phyloP scores from a whole-genome alignment of 2,888 invertebrate species.

The Aelia acuminata region DNA sequence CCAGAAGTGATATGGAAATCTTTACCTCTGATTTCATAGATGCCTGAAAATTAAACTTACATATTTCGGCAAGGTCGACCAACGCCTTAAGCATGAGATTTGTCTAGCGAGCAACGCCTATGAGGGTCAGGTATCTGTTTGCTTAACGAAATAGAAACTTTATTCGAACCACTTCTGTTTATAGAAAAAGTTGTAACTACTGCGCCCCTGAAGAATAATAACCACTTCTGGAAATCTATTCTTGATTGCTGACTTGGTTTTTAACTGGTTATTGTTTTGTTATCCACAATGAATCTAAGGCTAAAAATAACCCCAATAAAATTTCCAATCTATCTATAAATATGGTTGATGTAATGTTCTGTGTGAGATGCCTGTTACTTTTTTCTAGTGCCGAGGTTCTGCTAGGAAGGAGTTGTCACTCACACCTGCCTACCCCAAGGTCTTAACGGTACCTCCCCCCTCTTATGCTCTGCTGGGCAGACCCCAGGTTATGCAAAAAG shows the following conservation, averaged over 20 bases:
- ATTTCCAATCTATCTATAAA: not conserved
- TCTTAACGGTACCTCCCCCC: slow-evolving; percentile 11
- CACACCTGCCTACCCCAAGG: slow-evolving; percentile 13
- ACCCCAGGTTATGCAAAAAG: not conserved
- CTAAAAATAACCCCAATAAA: no score
- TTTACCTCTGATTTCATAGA: no score
- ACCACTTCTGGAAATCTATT: not conserved
- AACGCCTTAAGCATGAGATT: not conserved
- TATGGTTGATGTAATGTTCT: not conserved
- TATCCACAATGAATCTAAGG: not conserved
- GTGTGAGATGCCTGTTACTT: not conserved
- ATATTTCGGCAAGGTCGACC: not conserved
- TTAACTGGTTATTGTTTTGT: not conserved
- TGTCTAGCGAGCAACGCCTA: not conserved
- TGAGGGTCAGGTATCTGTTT: not conserved
- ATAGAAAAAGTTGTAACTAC: not conserved
- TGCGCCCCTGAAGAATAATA: not conserved
- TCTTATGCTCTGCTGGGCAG: not conserved
- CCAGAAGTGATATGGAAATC: no score
- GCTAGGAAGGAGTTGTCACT: not conserved
- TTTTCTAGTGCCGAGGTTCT: not conserved
- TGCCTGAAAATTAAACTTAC: not conserved
- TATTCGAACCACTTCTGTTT: not conserved
- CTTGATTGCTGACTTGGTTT: not conserved
- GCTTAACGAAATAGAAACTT: not conserved